Evolutionary conservation across 2,888 invertebrate species (phyloP).

Genomic region (Archaeoteleia sp.): DNA sequence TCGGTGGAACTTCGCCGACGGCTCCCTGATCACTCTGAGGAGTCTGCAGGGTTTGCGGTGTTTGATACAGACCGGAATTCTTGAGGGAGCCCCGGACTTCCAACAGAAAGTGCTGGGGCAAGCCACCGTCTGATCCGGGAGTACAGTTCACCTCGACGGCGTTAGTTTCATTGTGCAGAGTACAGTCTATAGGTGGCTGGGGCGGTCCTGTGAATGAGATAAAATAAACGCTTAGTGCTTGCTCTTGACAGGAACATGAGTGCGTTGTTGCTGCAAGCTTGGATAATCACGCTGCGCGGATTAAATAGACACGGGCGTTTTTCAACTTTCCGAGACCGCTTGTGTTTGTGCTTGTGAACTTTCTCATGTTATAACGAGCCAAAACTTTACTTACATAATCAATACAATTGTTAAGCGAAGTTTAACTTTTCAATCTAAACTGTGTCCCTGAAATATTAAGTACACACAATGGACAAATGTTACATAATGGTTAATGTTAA

Average conservation of each 20-base stretch:
- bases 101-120: constrained; percentile 87
- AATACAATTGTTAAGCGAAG: no score
- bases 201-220: constrained; percentile 80
- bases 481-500: no score
- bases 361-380: constrained; percentile 19
- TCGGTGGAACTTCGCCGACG: constrained; percentile 60
- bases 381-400: constrained; percentile 20
- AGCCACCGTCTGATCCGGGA: constrained; percentile 88
- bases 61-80: constrained; percentile 70
- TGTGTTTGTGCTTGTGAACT: constrained; percentile 7
- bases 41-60: constrained; percentile 66
- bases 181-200: constrained; percentile 85
- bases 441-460: no score
- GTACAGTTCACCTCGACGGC: constrained; percentile 83
- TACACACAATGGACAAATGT: no score
- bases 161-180: constrained; percentile 81
- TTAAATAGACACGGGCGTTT: constrained; percentile 36
- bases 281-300: constrained; percentile 27
- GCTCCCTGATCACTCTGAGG: constrained; percentile 68
- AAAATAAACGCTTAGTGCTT: constrained; percentile 45
- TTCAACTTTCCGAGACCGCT: constrained; percentile 11
- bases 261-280: constrained; percentile 31
- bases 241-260: constrained; percentile 38
- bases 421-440: no score
- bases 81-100: constrained; percentile 78